Base-by-base conservation (phyloP, 1,140 invertebrate species). In the Anastatus disparis region DNA sequence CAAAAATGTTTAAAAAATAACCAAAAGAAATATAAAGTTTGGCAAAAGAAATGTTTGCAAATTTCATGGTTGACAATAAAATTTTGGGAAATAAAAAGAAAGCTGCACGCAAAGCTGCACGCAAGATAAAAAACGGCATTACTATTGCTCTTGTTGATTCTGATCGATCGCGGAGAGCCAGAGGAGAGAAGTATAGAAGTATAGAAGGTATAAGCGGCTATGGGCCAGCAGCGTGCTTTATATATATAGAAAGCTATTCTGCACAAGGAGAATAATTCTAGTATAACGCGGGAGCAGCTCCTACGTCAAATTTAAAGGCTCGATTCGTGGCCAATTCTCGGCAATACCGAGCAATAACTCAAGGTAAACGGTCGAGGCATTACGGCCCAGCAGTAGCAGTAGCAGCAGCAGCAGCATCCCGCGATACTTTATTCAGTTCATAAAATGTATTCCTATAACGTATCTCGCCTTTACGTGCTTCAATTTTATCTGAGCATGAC, bases 341-440 rank as follows among this genome's bases (percentile, higher is more conserved):
- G 74, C 74, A 77, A 80, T 78, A 73, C 74, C 63, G 62, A 71
- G 74, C 76, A 74, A 81, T 81, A 79, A 79, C 71, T 81, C 76
- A 75, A 71, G 64, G 70, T 76, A 80, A 81, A 81, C 79, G 76
- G 70, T 78, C 69, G 53, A 31, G 74, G 75, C 65, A 78, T 78
- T 79, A 79, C 77, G 74, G n/a, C 72, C 67, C 67, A 62, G 73
- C 65, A 76, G 77, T 65, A n/a, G n/a, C n/a, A n/a, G n/a, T n/a
- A n/a, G n/a, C n/a, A n/a, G n/a, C n/a, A n/a, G n/a, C n/a, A n/a
- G n/a, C n/a, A n/a, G n/a, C n/a, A n/a, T n/a, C n/a, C n/a, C n/a
- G 76, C 79, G 76, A 80, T 80, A 80, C 75, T 82, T 82, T 80
- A 82, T 82, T 82, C 79, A 79, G 79, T 80, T 82, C 79, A 80